Evolutionary conservation across 2,888 invertebrate genomes (phyloP).

Genomic region (Carcina quercana): DNA sequence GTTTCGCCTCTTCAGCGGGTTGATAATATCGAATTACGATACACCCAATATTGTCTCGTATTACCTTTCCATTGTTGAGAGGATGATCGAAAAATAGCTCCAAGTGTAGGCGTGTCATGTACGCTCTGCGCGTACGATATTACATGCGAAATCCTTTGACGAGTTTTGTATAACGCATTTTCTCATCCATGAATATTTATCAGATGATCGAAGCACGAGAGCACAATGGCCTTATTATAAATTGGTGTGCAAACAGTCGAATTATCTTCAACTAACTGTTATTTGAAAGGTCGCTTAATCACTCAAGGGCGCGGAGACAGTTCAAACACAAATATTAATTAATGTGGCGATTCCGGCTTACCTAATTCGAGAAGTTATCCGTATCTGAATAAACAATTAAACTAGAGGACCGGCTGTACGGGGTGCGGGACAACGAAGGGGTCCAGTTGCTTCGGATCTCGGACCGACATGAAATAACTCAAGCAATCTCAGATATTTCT

Average conservation of each 20-base stretch:
- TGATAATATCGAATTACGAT: slow-evolving; percentile 62
- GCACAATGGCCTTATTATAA: slow-evolving; percentile 30
- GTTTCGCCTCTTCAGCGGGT: slow-evolving; percentile 56
- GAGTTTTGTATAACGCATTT: background rate
- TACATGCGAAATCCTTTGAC: slow-evolving; percentile 2
- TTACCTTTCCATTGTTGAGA: slow-evolving; percentile 57
- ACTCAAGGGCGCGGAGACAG: slow-evolving; percentile 64
- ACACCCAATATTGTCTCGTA: slow-evolving; percentile 59
- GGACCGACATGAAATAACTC: slow-evolving; percentile 10
- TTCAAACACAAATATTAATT: slow-evolving; percentile 71
- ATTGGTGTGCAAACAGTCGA: slow-evolving; percentile 49
- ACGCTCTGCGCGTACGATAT: slow-evolving; percentile 4
- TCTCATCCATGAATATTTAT: slow-evolving; percentile 14
- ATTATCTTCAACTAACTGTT: slow-evolving; percentile 55
- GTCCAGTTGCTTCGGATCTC: too few relatives aligned
- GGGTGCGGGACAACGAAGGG: slow-evolving; percentile 13
- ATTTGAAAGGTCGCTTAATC: slow-evolving; percentile 65
- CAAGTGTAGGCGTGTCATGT: slow-evolving; percentile 5
- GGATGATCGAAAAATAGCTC: slow-evolving; percentile 35
- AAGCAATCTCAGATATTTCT: slow-evolving; percentile 5
- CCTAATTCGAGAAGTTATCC: slow-evolving; percentile 64
- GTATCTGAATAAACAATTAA: slow-evolving; percentile 68
- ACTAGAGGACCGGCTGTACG: slow-evolving; percentile 36
- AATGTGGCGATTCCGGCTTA: slow-evolving; percentile 62
- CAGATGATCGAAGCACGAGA: slow-evolving; percentile 27